These are phyloP conservation scores for Spondyliosoma cantharus DNA, from an alignment of 2,797 vertebrate species.

Conservation along the genomic window DNA sequence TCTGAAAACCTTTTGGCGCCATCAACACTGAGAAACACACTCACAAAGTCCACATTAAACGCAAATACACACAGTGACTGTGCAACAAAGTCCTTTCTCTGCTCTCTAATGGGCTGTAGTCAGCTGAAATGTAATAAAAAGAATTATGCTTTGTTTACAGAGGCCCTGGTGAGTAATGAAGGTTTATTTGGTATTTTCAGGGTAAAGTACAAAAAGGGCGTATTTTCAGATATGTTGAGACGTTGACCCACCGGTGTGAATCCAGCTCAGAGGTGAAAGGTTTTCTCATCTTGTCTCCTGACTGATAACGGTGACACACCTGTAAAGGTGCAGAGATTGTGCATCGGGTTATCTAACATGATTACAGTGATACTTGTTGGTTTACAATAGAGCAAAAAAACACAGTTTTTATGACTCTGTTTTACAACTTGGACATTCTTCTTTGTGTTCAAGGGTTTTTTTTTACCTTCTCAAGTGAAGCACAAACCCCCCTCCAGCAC, in stretches of 20 bases:
- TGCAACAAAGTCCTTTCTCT: neutral
- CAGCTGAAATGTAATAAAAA: neutral
- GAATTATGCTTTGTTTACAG: conserved; percentile 11
- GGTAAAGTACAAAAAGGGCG: conserved; percentile 62
- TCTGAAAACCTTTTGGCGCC: neutral
- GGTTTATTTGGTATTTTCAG: conserved; percentile 13
- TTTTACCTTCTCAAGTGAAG: conserved; percentile 10
- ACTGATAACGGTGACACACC: neutral
- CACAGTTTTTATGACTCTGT: neutral
- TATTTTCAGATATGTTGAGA: conserved; percentile 24
- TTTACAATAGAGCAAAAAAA: neutral
- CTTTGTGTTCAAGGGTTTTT: conserved; percentile 15
- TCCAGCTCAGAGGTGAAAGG: neutral
- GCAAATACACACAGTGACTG: conserved; percentile 5
- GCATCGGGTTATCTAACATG: neutral
- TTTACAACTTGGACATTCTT: conserved; percentile 10
- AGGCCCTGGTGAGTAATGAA: conserved; percentile 11
- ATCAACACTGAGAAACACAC: conserved; percentile 4
- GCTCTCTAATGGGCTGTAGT: neutral
- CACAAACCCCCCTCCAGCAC: conserved; percentile 5
- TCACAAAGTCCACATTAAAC: conserved; percentile 23
- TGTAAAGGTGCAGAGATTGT: conserved; percentile 28
- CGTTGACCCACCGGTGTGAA: conserved; percentile 49
- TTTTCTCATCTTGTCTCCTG: neutral
- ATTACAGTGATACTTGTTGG: neutral